These are phyloP conservation scores for Tyrannus savana DNA, from an alignment of 2,113 vertebrate genomes.

Conservation along the genomic window DNA sequence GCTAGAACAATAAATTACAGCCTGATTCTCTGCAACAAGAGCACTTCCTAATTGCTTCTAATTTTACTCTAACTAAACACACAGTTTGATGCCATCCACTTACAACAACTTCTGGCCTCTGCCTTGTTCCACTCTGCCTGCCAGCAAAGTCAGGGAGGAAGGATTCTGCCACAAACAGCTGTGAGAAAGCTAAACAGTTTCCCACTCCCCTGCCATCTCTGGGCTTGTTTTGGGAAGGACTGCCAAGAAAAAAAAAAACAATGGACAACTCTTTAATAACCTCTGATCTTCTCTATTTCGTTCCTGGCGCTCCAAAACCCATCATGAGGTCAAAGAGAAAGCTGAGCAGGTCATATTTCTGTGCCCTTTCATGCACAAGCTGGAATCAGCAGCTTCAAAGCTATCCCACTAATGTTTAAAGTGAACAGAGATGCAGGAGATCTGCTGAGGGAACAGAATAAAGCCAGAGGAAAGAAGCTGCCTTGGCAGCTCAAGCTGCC, in stretches of 20 bases:
- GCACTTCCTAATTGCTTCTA: background rate
- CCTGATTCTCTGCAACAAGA: background rate
- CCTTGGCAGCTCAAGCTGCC: background rate
- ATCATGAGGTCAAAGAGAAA: background rate
- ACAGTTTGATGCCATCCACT: background rate
- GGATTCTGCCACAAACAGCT: background rate
- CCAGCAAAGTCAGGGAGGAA: background rate
- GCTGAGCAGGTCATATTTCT: background rate
- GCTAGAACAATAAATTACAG: background rate
- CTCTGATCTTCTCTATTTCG: background rate
- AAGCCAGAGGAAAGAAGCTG: background rate
- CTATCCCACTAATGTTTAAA: background rate
- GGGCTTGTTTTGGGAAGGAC: background rate
- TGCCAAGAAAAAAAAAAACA: background rate
- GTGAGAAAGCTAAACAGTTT: background rate
- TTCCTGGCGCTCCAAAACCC: background rate
- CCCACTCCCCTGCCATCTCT: background rate
- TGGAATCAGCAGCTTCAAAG: background rate
- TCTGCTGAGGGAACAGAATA: background rate
- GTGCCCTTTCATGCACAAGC: background rate
- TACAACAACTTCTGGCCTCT: background rate
- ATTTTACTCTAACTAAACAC: background rate
- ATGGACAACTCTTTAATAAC: background rate
- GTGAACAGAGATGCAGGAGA: background rate
- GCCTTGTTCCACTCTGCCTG: background rate